Base-by-base conservation (phyloP, 2,113 vertebrate species). In the Eidolon helvum region DNA sequence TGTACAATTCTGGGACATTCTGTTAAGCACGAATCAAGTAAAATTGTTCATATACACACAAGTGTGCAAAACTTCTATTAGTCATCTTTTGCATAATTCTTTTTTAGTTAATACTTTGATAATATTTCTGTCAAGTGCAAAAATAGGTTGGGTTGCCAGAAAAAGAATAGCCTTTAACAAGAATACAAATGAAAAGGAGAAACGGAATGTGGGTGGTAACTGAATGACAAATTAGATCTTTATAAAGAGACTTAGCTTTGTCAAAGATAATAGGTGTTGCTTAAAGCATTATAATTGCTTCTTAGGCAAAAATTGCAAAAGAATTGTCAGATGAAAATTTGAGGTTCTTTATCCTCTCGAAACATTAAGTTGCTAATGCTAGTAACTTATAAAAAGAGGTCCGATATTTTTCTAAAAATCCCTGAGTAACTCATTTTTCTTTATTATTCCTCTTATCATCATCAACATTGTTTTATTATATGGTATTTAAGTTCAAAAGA, bases 271-370 rank as follows among this genome's bases (percentile, higher is more conserved):
- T 35, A 61, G 59, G 38, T 74, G 38, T 16, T 85, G 59, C n/a
- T 89, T 87, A 68, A 86, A 68, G 57, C 75, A 90, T 85, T 28
- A 40, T 95, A 96, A 97, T 80, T 87, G 53, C 50, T 69, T 66
- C 79, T 95, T 82, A 78, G 35, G 71, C 65, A 96, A 79, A 95
- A 86, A n/a, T 45, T 82, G 18, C 78, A 63, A 86, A 93, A 96
- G 38, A 94, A 87, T 55, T 82, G 38, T 72, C 79, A 71, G 74
- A 65, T 84, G 80, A 78, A 87, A 78, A 90, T 84, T 43, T 61
- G 69, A 97, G 26, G 33, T 53, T 19, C 53, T 95, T 86, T 59
- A 53, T 78, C 43, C 74, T 90, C 57, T 87, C 45, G 87, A 84
- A 94, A 83, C 4, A 53, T 86, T 30, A 78, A 78, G 9, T 65